A percentile compares a stretch with the other conserved stretches of the same genome.
Conservation (phyloP, 2,113 vertebrate genomes). For the Origma solitaria region DNA sequence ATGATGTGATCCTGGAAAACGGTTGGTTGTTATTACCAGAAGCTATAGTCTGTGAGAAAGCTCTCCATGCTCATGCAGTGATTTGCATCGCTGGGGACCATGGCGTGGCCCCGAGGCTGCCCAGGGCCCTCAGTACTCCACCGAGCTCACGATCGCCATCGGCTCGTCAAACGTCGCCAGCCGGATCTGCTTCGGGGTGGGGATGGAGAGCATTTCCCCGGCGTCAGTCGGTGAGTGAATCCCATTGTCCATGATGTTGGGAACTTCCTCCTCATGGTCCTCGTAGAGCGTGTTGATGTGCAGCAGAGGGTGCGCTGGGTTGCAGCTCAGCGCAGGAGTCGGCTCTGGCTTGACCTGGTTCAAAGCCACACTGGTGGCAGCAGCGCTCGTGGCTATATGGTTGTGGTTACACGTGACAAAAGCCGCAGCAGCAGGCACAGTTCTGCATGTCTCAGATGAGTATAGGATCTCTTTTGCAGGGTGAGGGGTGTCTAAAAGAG, state of each 20-base stretch:
- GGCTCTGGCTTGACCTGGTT: slow-evolving; percentile 69
- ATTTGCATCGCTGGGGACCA: not conserved
- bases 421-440: slow-evolving; percentile 57
- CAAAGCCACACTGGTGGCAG: slow-evolving; percentile 51
- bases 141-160: slow-evolving; percentile 71
- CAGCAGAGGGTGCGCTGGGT: slow-evolving; percentile 72
- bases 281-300: slow-evolving; percentile 79
- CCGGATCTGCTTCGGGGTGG: slow-evolving; percentile 74
- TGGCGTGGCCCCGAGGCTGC: not conserved
- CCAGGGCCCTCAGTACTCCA: slow-evolving; percentile 67
- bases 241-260: slow-evolving; percentile 47
- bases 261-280: slow-evolving; percentile 70
- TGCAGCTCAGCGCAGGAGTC: slow-evolving; percentile 70
- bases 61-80: slow-evolving; percentile 69
- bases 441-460: slow-evolving; percentile 66
- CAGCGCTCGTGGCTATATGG: slow-evolving; percentile 32
- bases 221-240: slow-evolving; percentile 58
- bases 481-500: slow-evolving; percentile 68
- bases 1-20: slow-evolving; percentile 35
- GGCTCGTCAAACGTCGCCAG: slow-evolving; percentile 77
- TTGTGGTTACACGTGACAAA: slow-evolving; percentile 74
- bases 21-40: not conserved
- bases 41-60: slow-evolving; percentile 6
- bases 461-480: slow-evolving; percentile 70
- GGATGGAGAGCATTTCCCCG: slow-evolving; percentile 69